A percentile compares a stretch with the other conserved stretches of the same genome.
Conservation (phyloP, 2,888 invertebrate genomes). For the Yponomeuta plumbellus region DNA sequence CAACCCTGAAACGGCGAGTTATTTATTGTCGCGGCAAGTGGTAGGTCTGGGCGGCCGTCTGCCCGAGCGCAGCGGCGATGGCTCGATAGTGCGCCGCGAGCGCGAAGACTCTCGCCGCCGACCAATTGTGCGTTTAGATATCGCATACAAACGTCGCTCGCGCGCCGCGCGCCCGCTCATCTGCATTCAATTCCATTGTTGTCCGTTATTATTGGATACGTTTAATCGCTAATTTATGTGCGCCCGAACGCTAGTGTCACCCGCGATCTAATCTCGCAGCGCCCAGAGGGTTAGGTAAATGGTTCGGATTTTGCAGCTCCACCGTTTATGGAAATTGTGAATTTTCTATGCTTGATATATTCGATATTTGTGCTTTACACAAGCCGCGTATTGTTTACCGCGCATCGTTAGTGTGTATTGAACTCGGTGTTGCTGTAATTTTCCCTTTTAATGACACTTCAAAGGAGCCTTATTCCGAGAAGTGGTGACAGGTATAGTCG, state of each 20-base stretch:
- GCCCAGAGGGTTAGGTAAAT: constrained; percentile 30
- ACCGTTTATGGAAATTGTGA: constrained; percentile 5
- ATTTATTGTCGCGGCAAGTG: constrained; percentile 11
- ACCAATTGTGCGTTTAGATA: constrained; percentile 72
- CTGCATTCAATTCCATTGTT: constrained; percentile 76
- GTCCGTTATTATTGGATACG: constrained; percentile 66
- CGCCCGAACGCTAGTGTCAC: constrained; percentile 47
- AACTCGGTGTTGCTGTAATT: not conserved
- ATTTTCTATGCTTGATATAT: constrained; percentile 6
- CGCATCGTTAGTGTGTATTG: not conserved
- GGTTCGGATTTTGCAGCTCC: constrained; percentile 19
- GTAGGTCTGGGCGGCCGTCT: constrained; percentile 29
- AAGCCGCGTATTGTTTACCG: not conserved
- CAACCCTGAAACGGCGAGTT: constrained; percentile 3
- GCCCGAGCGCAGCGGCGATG: constrained; percentile 59
- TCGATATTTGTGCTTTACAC: not conserved
- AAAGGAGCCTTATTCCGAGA: not conserved
- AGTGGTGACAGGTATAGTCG: constrained; percentile 30
- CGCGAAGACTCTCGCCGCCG: constrained; percentile 73
- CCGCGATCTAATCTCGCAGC: constrained; percentile 40
- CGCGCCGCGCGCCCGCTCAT: constrained; percentile 48
- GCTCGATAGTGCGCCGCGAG: constrained; percentile 74
- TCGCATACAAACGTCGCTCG: constrained; percentile 76
- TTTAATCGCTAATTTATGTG: constrained; percentile 72
- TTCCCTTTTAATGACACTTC: not conserved